These are phyloP conservation scores for Romanogobio albipinnatus DNA, from an alignment of 2,113 vertebrate genomes.

Conservation along the genomic window DNA sequence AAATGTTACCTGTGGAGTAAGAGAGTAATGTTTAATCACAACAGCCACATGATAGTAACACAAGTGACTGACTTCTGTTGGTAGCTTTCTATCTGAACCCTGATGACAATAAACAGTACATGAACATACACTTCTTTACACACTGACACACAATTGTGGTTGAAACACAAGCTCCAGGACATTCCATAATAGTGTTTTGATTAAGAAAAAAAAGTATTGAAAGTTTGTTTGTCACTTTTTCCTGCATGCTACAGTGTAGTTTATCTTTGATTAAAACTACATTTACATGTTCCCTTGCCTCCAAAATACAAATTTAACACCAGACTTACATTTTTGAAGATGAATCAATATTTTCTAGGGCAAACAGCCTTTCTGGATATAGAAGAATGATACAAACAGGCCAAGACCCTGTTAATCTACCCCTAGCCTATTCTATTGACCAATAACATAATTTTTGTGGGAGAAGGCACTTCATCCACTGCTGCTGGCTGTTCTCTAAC, in stretches of 20 bases:
- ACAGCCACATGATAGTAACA: background rate
- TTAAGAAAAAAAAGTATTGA: background rate
- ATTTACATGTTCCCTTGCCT: background rate
- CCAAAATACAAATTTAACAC: background rate
- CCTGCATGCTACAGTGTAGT: background rate
- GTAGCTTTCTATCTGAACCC: background rate
- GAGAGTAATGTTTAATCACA: background rate
- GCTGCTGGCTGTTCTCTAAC: slow-evolving; percentile 13
- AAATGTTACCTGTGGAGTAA: slow-evolving; percentile 78
- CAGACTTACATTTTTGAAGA: background rate
- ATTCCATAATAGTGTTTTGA: too few relatives aligned
- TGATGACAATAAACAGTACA: too few relatives aligned
- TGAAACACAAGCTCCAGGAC: too few relatives aligned
- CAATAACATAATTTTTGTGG: background rate
- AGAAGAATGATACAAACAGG: background rate
- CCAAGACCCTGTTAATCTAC: background rate
- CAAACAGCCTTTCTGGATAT: background rate
- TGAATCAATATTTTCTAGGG: background rate
- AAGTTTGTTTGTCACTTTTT: background rate
- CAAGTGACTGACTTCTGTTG: background rate
- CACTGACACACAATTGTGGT: too few relatives aligned
- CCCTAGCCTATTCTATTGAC: background rate
- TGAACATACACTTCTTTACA: too few relatives aligned
- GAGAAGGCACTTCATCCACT: background rate
- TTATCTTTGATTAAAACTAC: background rate